Evolutionary conservation across 2,113 vertebrate species (phyloP).

Genomic region (Oplegnathus fasciatus): DNA sequence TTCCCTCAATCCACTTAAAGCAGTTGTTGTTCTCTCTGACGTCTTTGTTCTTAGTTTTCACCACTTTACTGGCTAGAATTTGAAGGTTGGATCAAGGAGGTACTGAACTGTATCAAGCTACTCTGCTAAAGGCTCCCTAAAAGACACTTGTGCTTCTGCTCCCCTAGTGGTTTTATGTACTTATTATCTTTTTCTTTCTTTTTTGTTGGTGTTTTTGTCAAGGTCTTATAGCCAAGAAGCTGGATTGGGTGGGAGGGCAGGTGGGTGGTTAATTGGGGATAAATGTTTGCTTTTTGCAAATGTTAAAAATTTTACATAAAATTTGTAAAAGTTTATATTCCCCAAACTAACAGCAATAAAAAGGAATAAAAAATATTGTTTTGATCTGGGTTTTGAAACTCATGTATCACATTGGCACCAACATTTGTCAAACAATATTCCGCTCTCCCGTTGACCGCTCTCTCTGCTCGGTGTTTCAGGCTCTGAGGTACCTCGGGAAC

Average conservation of each 20-base stretch:
- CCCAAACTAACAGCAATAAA: neutral
- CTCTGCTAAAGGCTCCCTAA: no score
- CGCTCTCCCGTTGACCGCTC: neutral
- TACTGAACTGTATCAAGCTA: no score
- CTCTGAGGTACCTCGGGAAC: slow-evolving; percentile 95
- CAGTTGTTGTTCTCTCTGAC: neutral
- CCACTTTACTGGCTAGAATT: neutral
- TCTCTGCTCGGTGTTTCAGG: slow-evolving; percentile 81
- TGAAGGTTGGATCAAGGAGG: neutral
- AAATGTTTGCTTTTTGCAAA: no score
- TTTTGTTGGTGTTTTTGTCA: neutral
- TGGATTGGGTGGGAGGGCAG: neutral
- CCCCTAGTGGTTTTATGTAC: no score
- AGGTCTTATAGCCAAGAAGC: neutral
- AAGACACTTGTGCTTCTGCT: no score
- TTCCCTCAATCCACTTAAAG: neutral
- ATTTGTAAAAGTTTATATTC: neutral
- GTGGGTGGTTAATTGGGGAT: no score
- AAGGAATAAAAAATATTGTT: neutral
- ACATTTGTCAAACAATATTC: no score
- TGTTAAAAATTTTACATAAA: no score
- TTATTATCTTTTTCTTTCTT: no score
- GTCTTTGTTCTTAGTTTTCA: neutral
- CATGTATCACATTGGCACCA: neutral
- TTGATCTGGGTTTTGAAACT: neutral